These are phyloP conservation scores for Hippocampus kuda DNA, from an alignment of 2,797 vertebrate genomes.

Conservation along the genomic window DNA sequence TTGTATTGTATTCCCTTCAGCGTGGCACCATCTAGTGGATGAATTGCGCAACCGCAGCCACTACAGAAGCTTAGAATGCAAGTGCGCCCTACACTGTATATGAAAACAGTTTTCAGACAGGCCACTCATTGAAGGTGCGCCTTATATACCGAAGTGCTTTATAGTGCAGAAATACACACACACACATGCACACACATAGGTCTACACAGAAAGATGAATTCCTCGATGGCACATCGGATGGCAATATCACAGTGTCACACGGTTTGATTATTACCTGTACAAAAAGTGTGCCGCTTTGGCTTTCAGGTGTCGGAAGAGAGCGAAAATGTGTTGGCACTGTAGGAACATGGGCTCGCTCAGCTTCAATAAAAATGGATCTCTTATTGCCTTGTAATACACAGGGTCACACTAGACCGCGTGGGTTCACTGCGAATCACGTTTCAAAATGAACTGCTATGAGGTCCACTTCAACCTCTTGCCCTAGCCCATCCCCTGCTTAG, in stretches of 20 bases:
- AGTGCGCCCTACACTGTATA: too few species aligned
- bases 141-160: too few species aligned
- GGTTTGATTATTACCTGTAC: constrained; percentile 41
- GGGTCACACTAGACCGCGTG: constrained; percentile 33
- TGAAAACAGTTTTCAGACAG: too few species aligned
- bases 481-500: constrained; percentile 28
- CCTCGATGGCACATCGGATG: constrained; percentile 23
- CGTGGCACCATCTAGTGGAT: too few species aligned
- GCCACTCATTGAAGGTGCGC: too few species aligned
- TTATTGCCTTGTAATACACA: constrained; percentile 49
- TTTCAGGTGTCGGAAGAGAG: constrained; percentile 14
- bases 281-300: constrained; percentile 15
- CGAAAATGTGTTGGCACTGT: constrained; percentile 16
- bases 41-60: too few species aligned
- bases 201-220: constrained; percentile 13
- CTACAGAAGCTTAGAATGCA: too few species aligned
- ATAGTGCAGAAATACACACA: too few species aligned
- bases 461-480: constrained; percentile 43
- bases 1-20: too few species aligned
- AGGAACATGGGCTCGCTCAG: constrained; percentile 32
- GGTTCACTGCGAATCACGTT: constrained; percentile 50
- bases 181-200: neutral
- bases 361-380: constrained; percentile 43
- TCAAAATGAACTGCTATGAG: constrained; percentile 60
- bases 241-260: constrained; percentile 38